Percentiles rank a stretch among this genome's conserved stretches.
phyloP scores from a whole-genome alignment of 2,888 invertebrate species.

The Hypselothyrea guttata region DNA sequence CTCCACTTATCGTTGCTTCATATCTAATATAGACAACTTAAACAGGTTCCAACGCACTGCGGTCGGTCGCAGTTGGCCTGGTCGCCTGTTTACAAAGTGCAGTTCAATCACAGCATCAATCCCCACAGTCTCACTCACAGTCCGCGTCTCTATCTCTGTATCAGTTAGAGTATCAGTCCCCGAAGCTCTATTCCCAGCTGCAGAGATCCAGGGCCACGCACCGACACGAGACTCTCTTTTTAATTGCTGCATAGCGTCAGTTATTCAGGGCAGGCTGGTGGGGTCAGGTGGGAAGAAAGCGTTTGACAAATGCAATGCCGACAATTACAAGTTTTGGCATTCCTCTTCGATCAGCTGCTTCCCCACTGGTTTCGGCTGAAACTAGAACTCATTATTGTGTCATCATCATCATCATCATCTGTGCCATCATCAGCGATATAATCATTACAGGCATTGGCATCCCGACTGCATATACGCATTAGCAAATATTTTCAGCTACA shows the following conservation, averaged over 20 bases:
- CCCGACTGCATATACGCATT: conserved; percentile 25
- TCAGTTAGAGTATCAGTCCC: conserved; percentile 32
- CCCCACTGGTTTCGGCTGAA: conserved; percentile 32
- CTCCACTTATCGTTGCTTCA: conserved; percentile 76
- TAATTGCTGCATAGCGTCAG: conserved; percentile 73
- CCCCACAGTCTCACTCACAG: conserved; percentile 27
- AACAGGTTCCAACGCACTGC: conserved; percentile 65
- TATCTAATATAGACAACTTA: conserved; percentile 73
- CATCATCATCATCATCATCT: conserved; percentile 44
- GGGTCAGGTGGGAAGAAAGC: conserved; percentile 38
- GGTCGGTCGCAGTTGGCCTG: conserved; percentile 39
- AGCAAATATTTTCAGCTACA: conserved; percentile 31
- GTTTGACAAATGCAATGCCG: conserved; percentile 73
- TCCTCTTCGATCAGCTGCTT: conserved; percentile 19
- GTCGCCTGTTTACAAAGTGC: conserved; percentile 48
- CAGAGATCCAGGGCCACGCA: conserved; percentile 52
- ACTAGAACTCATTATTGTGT: conserved; percentile 60
- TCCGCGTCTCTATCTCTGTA: conserved; percentile 17
- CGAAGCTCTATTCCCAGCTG: conserved; percentile 45
- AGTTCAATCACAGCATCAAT: conserved; percentile 70
- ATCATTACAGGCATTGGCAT: background rate
- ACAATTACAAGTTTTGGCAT: conserved; percentile 67
- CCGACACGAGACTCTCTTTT: conserved; percentile 55
- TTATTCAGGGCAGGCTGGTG: conserved; percentile 38
- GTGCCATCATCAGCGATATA: conserved; percentile 18